Evolutionary conservation across 2,113 vertebrate species (phyloP), one percentile per base, ranked within the genome.

Genomic region (Chaenogobius annularis): DNA sequence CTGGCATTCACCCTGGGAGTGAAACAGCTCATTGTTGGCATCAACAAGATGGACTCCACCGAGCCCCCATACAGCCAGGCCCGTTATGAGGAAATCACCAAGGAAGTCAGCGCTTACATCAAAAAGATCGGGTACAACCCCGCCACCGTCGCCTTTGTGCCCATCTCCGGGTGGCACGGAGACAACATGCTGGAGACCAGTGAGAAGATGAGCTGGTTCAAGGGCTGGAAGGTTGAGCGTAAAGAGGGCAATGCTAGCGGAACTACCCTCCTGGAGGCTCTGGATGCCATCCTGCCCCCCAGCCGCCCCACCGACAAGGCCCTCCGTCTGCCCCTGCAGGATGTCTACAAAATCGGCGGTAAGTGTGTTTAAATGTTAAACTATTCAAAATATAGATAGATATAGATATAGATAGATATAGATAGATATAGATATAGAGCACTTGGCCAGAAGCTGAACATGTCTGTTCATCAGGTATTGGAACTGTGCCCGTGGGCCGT

Each of bases 41-140:
- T 94, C 79, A 94, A 94, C 92, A 94, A 94, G 89, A 94, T 94
- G 93, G 93, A 94, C 88, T 92, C 90, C 81, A 94, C 93, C 0
- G 93, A 94, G 85, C 93, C 93, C 79, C 87, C 91, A 12, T 94
- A 93, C 90, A 92, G 91, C 89, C 88, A 92, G 86, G 46, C 72
- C 23, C 92, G 93, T 76, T 94, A 82, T 1, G 92, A 94, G 80
- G 93, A 94, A 40, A 94, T 94, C 90, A 77, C 74, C 20, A 94
- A 94, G 90, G 93, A 94, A 91, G 93, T 94, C 83, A 92, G 89
- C 81, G 58, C 87, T 50, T 94, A 94, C 90, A 93, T 94, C 90
- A 94, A 94, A 80, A 94, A 94, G 89, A 94, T 94, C 20, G 93
- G 93, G 54, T 94, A 94, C 93, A 94, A 94, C 85, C 91, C 93